A percentile compares a stretch with the other conserved stretches of the same genome.
These are phyloP conservation scores for Limulus polyphemus DNA, from an alignment of 2,888 invertebrate species.

Conservation along the genomic window DNA sequence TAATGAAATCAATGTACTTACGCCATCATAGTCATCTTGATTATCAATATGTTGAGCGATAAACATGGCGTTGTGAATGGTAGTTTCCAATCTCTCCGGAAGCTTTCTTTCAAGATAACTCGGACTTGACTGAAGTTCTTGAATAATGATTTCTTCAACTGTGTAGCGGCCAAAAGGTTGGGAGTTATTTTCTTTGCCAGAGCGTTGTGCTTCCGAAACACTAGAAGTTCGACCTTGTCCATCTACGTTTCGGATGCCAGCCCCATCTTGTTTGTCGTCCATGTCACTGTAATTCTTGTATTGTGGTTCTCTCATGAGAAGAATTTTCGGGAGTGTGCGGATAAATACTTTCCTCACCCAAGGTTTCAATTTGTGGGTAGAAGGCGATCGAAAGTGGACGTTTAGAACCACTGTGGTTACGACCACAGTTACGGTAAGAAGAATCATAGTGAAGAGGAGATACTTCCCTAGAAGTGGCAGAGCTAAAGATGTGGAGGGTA, in stretches of 20 bases:
- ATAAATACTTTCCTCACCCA: slow-evolving; percentile 83
- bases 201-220: no score
- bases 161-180: slow-evolving; percentile 37
- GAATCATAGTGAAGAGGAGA: slow-evolving; percentile 76
- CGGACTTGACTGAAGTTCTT: slow-evolving; percentile 66
- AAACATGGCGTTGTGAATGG: slow-evolving; percentile 88
- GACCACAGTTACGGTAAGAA: slow-evolving; percentile 77
- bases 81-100: slow-evolving; percentile 82
- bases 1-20: slow-evolving; percentile 1
- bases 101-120: slow-evolving; percentile 43
- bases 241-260: no score
- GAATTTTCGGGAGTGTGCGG: slow-evolving; percentile 63
- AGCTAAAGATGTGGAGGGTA: slow-evolving; percentile 81
- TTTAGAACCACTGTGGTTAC: slow-evolving; percentile 84
- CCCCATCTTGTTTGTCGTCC: no score
- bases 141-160: slow-evolving; percentile 55
- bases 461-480: slow-evolving; percentile 80
- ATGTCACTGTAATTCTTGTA: slow-evolving; percentile 39
- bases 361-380: slow-evolving; percentile 89
- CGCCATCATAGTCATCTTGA: slow-evolving; percentile 24
- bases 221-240: no score
- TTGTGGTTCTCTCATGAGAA: slow-evolving; percentile 80
- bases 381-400: slow-evolving; percentile 85
- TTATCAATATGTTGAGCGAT: slow-evolving; percentile 87
- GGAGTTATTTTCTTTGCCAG: neutral